Evolutionary conservation across 2,888 invertebrate genomes (phyloP).

Genomic region (Orthonevra nobilis): DNA sequence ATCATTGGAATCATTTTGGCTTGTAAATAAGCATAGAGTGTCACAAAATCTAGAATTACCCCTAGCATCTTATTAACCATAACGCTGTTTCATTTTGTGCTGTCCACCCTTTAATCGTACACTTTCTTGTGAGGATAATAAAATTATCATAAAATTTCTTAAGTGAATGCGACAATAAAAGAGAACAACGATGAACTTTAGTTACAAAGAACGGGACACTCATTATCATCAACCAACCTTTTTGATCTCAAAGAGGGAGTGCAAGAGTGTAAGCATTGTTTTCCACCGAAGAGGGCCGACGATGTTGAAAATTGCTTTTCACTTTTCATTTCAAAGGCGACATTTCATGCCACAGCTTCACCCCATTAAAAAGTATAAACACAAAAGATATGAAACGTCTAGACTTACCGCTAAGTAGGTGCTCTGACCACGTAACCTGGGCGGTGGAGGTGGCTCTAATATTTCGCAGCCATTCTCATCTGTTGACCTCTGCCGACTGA

Average conservation of each 20-base stretch:
- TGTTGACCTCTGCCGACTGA: conserved; percentile 73
- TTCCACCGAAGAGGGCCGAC: conserved; percentile 2
- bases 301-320: conserved; percentile 54
- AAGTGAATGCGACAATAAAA: conserved; percentile 2
- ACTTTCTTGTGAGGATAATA: conserved; percentile 11
- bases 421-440: conserved; percentile 74
- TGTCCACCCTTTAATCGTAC: too few species aligned
- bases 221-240: conserved; percentile 10
- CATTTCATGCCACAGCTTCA: not conserved
- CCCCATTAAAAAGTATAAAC: conserved; percentile 1
- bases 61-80: too few species aligned
- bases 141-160: conserved; percentile 36
- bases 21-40: too few species aligned
- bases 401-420: conserved; percentile 75
- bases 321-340: conserved; percentile 27
- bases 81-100: too few species aligned
- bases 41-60: too few species aligned
- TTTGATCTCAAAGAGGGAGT: too few species aligned
- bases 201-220: conserved; percentile 10
- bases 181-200: too few species aligned
- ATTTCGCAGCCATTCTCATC: conserved; percentile 73
- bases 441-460: conserved; percentile 72
- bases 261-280: too few species aligned
- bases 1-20: too few species aligned
- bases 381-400: conserved; percentile 51